Evolutionary conservation across 2,888 invertebrate species (phyloP).

Genomic region (Serrognathus titanus): DNA sequence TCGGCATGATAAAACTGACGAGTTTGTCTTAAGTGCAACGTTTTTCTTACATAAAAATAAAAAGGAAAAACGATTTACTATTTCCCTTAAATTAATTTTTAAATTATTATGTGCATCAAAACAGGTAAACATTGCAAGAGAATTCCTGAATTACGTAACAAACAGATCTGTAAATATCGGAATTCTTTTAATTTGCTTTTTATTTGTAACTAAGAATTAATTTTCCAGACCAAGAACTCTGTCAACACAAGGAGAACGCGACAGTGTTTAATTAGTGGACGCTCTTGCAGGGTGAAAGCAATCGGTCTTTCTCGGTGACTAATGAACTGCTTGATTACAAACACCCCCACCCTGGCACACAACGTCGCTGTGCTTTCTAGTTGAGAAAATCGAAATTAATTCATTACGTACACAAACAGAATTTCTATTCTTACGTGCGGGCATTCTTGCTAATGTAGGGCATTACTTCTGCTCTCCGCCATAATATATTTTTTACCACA

Average conservation of each 20-base stretch:
- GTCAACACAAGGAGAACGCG: slow-evolving; percentile 26
- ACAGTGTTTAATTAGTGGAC: slow-evolving; percentile 48
- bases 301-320: slow-evolving; percentile 50
- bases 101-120: too few species aligned
- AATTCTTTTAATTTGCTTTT: slow-evolving; percentile 1
- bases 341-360: slow-evolving; percentile 28
- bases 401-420: slow-evolving; percentile 37
- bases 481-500: too few species aligned
- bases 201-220: slow-evolving; percentile 12
- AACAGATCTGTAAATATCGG: not conserved
- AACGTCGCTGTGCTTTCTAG: slow-evolving; percentile 23
- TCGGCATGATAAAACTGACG: too few species aligned
- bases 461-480: too few species aligned
- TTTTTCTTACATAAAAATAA: too few species aligned
- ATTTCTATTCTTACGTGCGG: too few species aligned
- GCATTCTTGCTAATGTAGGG: too few species aligned
- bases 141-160: too few species aligned
- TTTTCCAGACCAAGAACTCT: slow-evolving; percentile 18
- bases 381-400: slow-evolving; percentile 47
- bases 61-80: too few species aligned
- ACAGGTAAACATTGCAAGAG: too few species aligned
- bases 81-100: too few species aligned
- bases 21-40: too few species aligned
- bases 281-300: slow-evolving; percentile 42
- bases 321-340: slow-evolving; percentile 50